Conservation (phyloP, 2,113 vertebrate genomes). For the Tor tambroides region DNA sequence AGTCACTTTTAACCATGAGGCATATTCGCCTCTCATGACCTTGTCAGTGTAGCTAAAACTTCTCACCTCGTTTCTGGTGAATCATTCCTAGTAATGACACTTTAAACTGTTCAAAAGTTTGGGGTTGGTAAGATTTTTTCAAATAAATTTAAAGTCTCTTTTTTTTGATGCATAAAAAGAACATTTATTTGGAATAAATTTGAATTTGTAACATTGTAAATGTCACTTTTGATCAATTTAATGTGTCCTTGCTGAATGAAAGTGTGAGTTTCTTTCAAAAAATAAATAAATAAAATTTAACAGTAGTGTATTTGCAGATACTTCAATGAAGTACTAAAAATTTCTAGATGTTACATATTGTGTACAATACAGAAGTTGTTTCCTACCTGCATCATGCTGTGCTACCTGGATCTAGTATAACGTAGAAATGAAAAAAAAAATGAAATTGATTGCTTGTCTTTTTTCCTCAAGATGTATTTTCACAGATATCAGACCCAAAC, state of each 20-base stretch:
- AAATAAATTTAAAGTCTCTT: neutral
- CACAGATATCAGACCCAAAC: slow-evolving; percentile 92
- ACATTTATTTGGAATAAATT: neutral
- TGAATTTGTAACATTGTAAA: too few species aligned
- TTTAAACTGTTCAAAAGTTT: neutral
- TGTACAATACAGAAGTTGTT: neutral
- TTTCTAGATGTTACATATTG: neutral
- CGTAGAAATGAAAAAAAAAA: neutral
- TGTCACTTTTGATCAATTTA: neutral
- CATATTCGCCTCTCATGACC: slow-evolving; percentile 25
- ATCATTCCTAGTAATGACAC: neutral
- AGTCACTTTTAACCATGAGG: slow-evolving; percentile 27
- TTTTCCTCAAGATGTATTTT: slow-evolving; percentile 90
- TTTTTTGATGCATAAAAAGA: neutral
- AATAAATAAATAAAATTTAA: too few species aligned
- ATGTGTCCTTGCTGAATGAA: neutral
- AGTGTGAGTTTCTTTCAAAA: neutral
- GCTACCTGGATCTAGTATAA: neutral
- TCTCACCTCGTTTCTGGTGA: neutral
- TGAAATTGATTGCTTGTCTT: neutral
- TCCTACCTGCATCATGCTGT: neutral
- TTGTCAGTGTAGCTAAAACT: slow-evolving; percentile 15
- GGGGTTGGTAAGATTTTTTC: neutral
- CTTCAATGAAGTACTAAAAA: neutral
- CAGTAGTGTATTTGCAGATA: neutral